phyloP scores from a whole-genome alignment of 2,888 invertebrate species.

The Julus scanicus region DNA sequence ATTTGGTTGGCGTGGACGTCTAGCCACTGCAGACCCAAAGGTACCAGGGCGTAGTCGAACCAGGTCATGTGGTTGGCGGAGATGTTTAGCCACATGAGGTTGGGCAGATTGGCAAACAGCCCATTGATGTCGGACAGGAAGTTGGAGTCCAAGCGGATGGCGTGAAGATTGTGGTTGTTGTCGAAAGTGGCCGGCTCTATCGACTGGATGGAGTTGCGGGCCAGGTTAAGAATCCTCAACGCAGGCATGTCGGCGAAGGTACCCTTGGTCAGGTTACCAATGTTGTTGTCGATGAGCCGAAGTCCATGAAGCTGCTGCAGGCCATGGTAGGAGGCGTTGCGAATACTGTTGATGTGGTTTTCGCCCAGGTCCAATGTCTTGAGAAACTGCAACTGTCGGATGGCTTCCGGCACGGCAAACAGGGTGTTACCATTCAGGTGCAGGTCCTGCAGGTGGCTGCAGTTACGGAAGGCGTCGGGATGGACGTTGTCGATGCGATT shows the following conservation, averaged over 20 bases:
- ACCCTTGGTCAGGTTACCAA: conserved; percentile 82
- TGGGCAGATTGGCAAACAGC: conserved; percentile 83
- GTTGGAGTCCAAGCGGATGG: conserved; percentile 88
- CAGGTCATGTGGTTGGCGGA: conserved; percentile 89
- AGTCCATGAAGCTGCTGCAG: conserved; percentile 87
- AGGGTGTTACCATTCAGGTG: conserved; percentile 89
- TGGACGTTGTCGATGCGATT: conserved; percentile 86
- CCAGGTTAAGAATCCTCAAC: conserved; percentile 85
- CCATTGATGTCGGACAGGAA: conserved; percentile 83
- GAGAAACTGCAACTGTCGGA: conserved; percentile 85
- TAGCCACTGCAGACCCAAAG: conserved; percentile 84
- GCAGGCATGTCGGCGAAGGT: conserved; percentile 81
- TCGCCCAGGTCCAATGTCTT: conserved; percentile 91
- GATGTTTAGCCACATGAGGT: conserved; percentile 88
- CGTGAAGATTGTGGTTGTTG: conserved; percentile 81
- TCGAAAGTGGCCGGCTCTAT: conserved; percentile 86
- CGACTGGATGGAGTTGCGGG: conserved; percentile 81
- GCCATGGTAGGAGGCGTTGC: conserved; percentile 83
- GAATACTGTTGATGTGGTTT: conserved; percentile 84
- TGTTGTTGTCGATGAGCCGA: conserved; percentile 87
- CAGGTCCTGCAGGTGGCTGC: conserved; percentile 88
- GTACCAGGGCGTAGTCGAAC: conserved; percentile 89
- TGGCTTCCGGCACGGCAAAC: conserved; percentile 81
- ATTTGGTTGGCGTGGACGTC: conserved; percentile 90
- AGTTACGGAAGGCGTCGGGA: conserved; percentile 88